These are phyloP conservation scores for Candoia aspera DNA, from an alignment of 2,113 vertebrate genomes.

Conservation along the genomic window DNA sequence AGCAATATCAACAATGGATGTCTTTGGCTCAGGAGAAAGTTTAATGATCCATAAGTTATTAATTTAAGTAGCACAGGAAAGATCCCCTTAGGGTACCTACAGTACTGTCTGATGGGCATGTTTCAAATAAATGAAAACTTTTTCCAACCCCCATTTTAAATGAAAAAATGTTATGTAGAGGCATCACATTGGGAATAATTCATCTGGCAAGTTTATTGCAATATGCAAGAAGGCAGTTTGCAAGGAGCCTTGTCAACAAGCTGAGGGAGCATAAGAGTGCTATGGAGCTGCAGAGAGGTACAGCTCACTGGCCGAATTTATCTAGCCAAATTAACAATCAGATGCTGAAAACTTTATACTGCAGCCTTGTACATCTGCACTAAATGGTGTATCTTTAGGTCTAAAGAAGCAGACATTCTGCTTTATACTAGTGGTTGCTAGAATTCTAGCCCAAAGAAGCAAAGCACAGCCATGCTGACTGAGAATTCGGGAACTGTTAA, in stretches of 20 bases:
- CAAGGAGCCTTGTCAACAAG: neutral
- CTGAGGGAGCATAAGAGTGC: rapidly evolving
- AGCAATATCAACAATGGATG: neutral
- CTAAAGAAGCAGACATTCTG: rapidly evolving
- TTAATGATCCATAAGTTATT: neutral
- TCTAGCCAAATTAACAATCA: constrained; percentile 1
- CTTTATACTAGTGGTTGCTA: neutral
- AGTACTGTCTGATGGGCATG: neutral
- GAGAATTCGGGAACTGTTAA: neutral
- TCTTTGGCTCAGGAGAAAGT: neutral
- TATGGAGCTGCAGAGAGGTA: neutral
- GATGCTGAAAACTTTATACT: rapidly evolving
- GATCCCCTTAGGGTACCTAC: neutral
- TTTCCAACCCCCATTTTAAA: neutral
- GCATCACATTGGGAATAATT: neutral
- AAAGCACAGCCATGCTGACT: neutral
- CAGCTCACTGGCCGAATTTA: neutral
- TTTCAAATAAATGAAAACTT: constrained; percentile 4
- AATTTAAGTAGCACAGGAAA: neutral
- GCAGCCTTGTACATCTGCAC: neutral
- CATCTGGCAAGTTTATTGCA: neutral
- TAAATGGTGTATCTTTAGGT: neutral
- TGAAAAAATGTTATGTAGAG: constrained; percentile 12
- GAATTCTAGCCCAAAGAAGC: neutral
- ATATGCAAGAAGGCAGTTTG: neutral